phyloP scores from a whole-genome alignment of 1,140 invertebrate genomes.

The Hypsibius dujardini region DNA sequence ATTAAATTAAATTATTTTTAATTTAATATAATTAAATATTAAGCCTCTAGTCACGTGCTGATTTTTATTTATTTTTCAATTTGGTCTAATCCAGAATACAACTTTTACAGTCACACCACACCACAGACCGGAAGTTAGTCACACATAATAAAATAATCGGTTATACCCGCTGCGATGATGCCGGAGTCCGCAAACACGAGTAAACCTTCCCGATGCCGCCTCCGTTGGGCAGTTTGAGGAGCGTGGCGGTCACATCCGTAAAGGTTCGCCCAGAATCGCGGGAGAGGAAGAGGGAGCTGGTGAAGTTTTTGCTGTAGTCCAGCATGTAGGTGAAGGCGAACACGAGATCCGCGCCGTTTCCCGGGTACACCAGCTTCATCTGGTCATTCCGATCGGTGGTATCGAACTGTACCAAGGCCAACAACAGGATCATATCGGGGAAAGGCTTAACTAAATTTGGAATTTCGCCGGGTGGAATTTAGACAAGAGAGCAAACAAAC shows the following conservation, averaged over 20 bases:
- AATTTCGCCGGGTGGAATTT: too few species aligned
- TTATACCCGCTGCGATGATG: neutral
- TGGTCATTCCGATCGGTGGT: neutral
- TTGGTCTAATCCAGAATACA: too few species aligned
- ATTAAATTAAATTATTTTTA: too few species aligned
- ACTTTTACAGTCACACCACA: too few species aligned
- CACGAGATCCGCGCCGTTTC: neutral
- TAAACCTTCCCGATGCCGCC: neutral
- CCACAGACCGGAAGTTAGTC: too few species aligned
- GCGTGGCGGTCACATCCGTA: neutral
- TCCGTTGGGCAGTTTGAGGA: neutral
- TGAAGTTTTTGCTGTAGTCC: neutral
- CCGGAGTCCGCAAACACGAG: neutral
- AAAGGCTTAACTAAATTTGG: too few species aligned
- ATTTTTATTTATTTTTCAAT: too few species aligned
- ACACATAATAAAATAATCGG: too few species aligned
- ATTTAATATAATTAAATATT: too few species aligned
- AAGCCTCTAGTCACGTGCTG: too few species aligned
- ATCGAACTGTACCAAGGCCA: neutral
- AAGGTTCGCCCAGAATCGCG: neutral
- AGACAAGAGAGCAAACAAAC: too few species aligned
- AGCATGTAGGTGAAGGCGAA: neutral
- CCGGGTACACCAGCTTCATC: neutral
- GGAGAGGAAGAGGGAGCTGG: neutral
- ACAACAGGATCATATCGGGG: too few species aligned